Base-by-base conservation (phyloP, 2,888 invertebrate genomes). In the Amblyjoppa proteus region DNA sequence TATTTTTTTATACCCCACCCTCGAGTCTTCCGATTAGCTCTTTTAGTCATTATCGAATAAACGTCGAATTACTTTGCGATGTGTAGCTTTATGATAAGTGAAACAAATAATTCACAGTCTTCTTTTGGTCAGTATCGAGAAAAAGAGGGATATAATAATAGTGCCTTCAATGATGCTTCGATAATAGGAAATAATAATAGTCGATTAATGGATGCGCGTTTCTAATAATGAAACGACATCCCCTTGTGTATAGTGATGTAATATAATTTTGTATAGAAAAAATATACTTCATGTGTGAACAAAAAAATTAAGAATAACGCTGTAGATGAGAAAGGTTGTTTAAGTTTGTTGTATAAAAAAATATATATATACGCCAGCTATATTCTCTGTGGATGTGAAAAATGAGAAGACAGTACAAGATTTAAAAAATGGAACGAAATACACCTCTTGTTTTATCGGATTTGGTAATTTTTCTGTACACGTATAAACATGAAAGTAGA, bases 11-110 rank as follows among this genome's bases (percentile, higher is more conserved):
- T 73, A 38, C 64, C 11, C 68, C 75, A 20, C 20, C 20, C 20
- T 83, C 83, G 83, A 85, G 83, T 85, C 82, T 80, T 85, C 82
- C 85, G 82, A 68, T 79, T 85, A 80, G 79, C 83, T 73, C 61
- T 70, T 79, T 73, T 68, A 85, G 82, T 80, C 82, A 85, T 77
- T 83, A 83, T 75, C 71, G 68, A 75, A 70, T 71, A 58, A 77
- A 71, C 31, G n/a, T 34, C 64, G n/a, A 34, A 64, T 34, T 64
- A 56, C 11, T 70, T 41, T 16, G n/a, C 49, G 41, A 31, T 28
- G 53, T 25, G 53, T 56, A 20, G 28, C 28, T 73, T 51, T 38
- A 7, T 51, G 25, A 73, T 73, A 25, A 7, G 34, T 45, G 66
- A 49, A 66, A 13, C 70, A 73, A 83, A 31, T 16, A 45, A 73